Percentiles rank a stretch among this genome's conserved stretches.
Conservation (phyloP, 2,113 vertebrate species). For the Chaetodon auriga region DNA sequence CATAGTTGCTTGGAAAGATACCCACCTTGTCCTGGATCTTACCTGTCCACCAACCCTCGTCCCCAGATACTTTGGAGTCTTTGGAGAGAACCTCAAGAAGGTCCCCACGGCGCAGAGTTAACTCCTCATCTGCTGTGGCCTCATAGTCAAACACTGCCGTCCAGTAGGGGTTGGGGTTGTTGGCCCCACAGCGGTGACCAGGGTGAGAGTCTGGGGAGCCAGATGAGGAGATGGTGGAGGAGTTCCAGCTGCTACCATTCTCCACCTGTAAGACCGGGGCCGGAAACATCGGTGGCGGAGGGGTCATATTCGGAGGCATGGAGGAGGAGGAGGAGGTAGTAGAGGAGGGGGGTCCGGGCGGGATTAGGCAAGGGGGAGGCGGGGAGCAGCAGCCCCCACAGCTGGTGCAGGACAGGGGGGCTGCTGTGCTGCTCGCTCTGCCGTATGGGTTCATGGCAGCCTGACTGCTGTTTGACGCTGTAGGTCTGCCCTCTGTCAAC, state of each 20-base stretch:
- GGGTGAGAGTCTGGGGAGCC: constrained; percentile 81
- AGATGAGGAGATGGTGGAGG: constrained; percentile 77
- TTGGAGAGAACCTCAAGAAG: constrained; percentile 92
- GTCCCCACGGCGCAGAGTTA: constrained; percentile 90
- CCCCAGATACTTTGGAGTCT: constrained; percentile 92
- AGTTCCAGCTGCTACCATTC: constrained; percentile 86
- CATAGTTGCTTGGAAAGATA: constrained; percentile 93
- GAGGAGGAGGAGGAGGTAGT: constrained; percentile 65
- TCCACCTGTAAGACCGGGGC: constrained; percentile 73
- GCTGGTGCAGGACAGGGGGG: constrained; percentile 82
- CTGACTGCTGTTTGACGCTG: constrained; percentile 71
- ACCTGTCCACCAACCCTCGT: constrained; percentile 96
- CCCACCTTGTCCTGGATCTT: constrained; percentile 92
- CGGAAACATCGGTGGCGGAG: constrained; percentile 68
- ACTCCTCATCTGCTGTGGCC: constrained; percentile 91
- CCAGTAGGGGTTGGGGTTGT: constrained; percentile 85
- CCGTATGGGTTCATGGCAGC: constrained; percentile 84
- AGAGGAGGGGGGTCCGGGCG: constrained; percentile 61
- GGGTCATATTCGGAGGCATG: constrained; percentile 72
- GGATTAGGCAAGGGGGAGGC: constrained; percentile 74
- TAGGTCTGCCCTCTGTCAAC: constrained; percentile 78
- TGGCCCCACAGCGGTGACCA: constrained; percentile 60
- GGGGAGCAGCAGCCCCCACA: constrained; percentile 83
- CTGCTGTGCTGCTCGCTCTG: constrained; percentile 71
- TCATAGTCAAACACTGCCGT: constrained; percentile 94